A percentile compares a stretch with the other conserved stretches of the same genome.
These are phyloP conservation scores for Dioctria rufipes DNA, from an alignment of 2,888 invertebrate genomes.

Conservation along the genomic window DNA sequence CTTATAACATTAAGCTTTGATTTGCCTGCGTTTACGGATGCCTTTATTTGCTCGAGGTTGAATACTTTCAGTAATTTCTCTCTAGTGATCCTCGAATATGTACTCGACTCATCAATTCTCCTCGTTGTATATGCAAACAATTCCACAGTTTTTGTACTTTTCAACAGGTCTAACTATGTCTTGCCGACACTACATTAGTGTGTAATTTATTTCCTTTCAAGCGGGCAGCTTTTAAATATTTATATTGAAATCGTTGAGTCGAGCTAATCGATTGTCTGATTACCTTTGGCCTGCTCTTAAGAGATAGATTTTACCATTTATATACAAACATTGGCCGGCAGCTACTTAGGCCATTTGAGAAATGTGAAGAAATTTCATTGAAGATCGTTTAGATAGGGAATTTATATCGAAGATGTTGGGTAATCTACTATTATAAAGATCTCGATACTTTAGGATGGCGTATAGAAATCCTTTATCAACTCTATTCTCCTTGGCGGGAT, in stretches of 20 bases:
- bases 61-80: constrained; percentile 56
- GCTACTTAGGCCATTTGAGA: constrained; percentile 15
- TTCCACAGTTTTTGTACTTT: constrained; percentile 39
- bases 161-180: constrained; percentile 34
- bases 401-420: no score
- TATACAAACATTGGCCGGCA: constrained; percentile 24
- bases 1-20: constrained; percentile 20
- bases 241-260: constrained; percentile 4
- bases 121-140: constrained; percentile 55
- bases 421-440: no score
- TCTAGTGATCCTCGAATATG: constrained; percentile 36
- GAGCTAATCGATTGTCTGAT: constrained; percentile 42
- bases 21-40: constrained; percentile 21
- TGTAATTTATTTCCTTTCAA: constrained; percentile 47
- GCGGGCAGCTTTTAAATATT: constrained; percentile 13
- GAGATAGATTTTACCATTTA: constrained; percentile 39
- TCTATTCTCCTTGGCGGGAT: no score
- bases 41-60: constrained; percentile 50
- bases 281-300: constrained; percentile 10
- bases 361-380: background rate
- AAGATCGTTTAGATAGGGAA: background rate
- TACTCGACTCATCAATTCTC: constrained; percentile 35
- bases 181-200: constrained; percentile 43
- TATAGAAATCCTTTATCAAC: no score
- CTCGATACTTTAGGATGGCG: no score